A percentile compares a stretch with the other conserved stretches of the same genome.
Conservation (phyloP, 37 sponge, comb jelly and placozoan species). For the Haliclona indistincta region DNA sequence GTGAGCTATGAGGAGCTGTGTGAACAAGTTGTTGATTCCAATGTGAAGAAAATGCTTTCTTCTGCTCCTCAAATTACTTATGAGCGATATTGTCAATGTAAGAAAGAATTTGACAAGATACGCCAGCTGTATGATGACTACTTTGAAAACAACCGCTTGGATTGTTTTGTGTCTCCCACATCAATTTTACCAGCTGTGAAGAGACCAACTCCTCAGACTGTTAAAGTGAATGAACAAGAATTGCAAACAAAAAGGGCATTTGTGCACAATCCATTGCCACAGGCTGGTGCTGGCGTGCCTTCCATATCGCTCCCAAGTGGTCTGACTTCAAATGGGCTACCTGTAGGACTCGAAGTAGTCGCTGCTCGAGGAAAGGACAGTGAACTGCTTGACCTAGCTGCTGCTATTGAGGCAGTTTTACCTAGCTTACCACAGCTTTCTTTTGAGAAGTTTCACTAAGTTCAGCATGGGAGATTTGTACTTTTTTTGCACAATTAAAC, state of each 20-base stretch:
- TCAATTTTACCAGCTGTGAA: conserved; percentile 20
- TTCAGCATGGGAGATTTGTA: too few relatives aligned
- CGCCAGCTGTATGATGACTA: background rate
- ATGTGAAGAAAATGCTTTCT: conserved; percentile 1
- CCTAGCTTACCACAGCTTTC: conserved; percentile 26
- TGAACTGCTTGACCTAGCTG: conserved; percentile 13
- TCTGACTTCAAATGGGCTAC: conserved; percentile 11
- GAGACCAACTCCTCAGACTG: conserved; percentile 1
- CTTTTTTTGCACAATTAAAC: too few relatives aligned
- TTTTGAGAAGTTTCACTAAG: conserved; percentile 21
- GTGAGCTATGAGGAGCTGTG: conserved; percentile 22
- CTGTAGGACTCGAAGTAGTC: conserved; percentile 37
- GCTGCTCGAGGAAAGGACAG: conserved; percentile 7
- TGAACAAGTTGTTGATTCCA: conserved; percentile 5
- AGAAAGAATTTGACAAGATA: background rate
- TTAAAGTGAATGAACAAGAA: conserved; percentile 3
- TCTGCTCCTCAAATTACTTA: background rate
- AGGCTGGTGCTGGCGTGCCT: conserved; percentile 32
- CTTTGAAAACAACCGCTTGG: background rate
- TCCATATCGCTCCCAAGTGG: conserved; percentile 32
- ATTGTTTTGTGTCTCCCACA: conserved; percentile 20
- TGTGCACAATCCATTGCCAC: conserved; percentile 12
- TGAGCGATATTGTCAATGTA: conserved; percentile 7
- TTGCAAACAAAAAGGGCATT: conserved; percentile 8
- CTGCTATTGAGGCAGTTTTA: conserved; percentile 1